Evolutionary conservation across 2,113 vertebrate genomes (phyloP).

Genomic region (Ciconia stormi): DNA sequence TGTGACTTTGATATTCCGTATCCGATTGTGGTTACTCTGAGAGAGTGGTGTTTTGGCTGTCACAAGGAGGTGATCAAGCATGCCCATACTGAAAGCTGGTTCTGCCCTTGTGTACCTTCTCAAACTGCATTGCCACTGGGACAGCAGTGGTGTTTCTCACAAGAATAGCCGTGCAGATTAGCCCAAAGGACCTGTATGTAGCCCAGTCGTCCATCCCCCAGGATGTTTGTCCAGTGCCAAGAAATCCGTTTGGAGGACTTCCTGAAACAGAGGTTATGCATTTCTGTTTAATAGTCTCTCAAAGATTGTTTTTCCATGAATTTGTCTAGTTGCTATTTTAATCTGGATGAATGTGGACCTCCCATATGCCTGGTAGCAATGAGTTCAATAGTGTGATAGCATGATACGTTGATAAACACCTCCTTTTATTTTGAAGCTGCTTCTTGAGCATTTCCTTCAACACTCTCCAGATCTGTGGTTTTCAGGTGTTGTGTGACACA

Average conservation of each 20-base stretch:
- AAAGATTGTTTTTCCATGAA: not conserved
- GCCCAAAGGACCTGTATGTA: not conserved
- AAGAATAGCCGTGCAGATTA: not conserved
- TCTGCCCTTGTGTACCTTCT: not conserved
- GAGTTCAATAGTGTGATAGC: not conserved
- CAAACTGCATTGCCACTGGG: not conserved
- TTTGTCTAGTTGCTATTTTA: not conserved
- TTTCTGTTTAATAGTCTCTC: not conserved
- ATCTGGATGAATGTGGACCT: not conserved
- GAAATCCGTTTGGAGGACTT: not conserved
- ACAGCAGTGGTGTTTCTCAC: not conserved
- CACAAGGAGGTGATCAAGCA: not conserved
- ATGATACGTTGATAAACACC: not conserved
- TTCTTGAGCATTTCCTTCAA: not conserved
- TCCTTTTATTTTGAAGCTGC: not conserved
- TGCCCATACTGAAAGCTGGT: not conserved
- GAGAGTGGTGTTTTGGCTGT: not conserved
- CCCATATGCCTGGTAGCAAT: not conserved
- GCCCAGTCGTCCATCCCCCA: not conserved
- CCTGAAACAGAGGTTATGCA: not conserved
- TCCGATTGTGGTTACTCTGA: not conserved
- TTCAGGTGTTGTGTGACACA: not conserved
- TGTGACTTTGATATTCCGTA: not conserved
- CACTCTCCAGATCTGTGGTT: not conserved
- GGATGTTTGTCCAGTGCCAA: not conserved